A percentile compares a stretch with the other conserved stretches of the same genome.
Evolutionary conservation across 30 jellyfish, hydroid and myxozoan genomes (phyloP).

Genomic region (Rhopilema esculentum): DNA sequence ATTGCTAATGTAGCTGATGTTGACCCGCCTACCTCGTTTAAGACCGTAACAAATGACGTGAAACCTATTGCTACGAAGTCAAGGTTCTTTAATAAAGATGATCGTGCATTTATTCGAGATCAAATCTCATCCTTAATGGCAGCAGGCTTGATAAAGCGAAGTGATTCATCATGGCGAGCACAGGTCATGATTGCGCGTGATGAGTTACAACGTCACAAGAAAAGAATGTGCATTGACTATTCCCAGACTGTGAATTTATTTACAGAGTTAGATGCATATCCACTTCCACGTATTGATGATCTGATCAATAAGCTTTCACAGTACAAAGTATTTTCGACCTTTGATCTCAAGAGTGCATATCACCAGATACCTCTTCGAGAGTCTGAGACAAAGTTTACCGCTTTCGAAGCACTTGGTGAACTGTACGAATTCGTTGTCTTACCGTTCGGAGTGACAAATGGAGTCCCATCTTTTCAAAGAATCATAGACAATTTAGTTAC

Average conservation of each 20-base stretch:
- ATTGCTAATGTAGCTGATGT: constrained; percentile 41
- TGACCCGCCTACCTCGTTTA: constrained; percentile 50
- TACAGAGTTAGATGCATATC: constrained; percentile 77
- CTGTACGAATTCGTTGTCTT: no score
- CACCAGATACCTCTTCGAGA: no score
- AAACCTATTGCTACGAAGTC: constrained; percentile 72
- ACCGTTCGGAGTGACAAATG: no score
- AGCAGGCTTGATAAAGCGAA: constrained; percentile 51
- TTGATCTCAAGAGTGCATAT: no score
- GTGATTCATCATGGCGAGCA: constrained; percentile 76
- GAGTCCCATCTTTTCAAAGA: no score
- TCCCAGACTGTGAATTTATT: constrained; percentile 68
- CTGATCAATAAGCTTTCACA: no score
- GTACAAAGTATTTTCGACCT: no score
- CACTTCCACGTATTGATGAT: no score
- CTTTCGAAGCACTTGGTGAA: no score
- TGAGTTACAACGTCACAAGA: constrained; percentile 57
- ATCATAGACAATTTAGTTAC: no score
- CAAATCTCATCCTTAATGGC: constrained; percentile 55
- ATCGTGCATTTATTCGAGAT: constrained; percentile 40
- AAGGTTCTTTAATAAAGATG: constrained; percentile 45
- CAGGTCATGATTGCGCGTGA: constrained; percentile 63
- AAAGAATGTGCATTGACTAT: constrained; percentile 70
- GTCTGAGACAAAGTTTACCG: no score
- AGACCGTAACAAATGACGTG: constrained; percentile 22